Evolutionary conservation across 2,113 vertebrate species (phyloP), one percentile per base, ranked within the genome.

Genomic region (Anser brachyrhynchus): DNA sequence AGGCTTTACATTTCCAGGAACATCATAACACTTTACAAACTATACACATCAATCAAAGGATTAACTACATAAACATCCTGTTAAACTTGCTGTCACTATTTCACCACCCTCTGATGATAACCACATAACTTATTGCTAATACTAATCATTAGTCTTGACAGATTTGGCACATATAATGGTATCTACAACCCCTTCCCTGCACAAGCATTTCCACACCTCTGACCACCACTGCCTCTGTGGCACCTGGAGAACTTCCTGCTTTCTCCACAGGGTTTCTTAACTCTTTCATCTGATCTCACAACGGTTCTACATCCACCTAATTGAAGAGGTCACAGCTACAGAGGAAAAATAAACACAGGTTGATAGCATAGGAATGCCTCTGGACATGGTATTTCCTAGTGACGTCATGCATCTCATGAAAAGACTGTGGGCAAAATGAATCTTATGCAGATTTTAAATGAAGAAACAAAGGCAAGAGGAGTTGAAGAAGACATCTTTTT

Each of bases 51-150:
- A 77, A 41, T 46, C 0, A 0, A 71, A 91, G 21, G 52, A 95
- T 89, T 95, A 87, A 75, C 12, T 78, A n/a, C 19, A 78, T 55
- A 84, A 91, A 75, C n/a, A 72, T 31, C 46, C 66, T 46, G 28
- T 74, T 91, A 74, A 81, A 84, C 37, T 61, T 78, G 41, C 46
- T 89, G 37, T 84, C 73, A 62, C 46, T 59, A 5, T 78, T 87
- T 74, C 80, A 44, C 43, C 70, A 31, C 58, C 61, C 62, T 51
- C 69, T 62, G 65, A 81, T 5, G 59, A 64, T 55, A 91, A 84
- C 10, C 0, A 0, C 22, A 2, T 70, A 85, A 70, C 3, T 55
- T 43, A 44, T 7, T 91, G 31, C 25, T 78, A 71, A 82, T 59
- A 55, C 21, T 71, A 44, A 81, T 87, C 37, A 71, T 86, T 58